Base-by-base conservation (phyloP, 2,888 invertebrate species). In the Microdon myrmicae region DNA sequence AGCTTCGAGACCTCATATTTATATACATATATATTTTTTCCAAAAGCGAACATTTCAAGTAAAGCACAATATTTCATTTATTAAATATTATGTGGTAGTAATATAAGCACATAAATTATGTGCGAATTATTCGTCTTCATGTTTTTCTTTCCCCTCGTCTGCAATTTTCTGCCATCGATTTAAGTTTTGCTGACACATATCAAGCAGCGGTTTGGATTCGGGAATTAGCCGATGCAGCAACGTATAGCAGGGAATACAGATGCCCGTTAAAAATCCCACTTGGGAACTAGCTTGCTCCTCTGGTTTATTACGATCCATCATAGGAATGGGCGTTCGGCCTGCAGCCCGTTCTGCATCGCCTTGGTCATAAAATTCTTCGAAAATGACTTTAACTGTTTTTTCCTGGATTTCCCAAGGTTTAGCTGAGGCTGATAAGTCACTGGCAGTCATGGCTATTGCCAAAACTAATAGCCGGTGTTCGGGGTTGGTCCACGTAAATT, bases 341-440 rank as follows among this genome's bases (percentile, higher is more conserved):
- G 85, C 84, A 5, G 80, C 81, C 45, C 84, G 82, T 73, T 90
- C 90, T 17, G 87, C 87, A 74, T 90, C 90, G 1, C 90, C 86
- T 72, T 90, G 90, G 61, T 88, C 87, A 72, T 90, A 91, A 74
- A 91, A 91, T 75, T 91, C 90, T 71, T 90, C 88, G 73, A 90
- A 90, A 45, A 93, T 92, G 4, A 91, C 88, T 72, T 85, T 85
- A 1, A 92, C 92, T 0, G 92, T 90, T 73, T 90, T 85, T 12
- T 87, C 85, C 78, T 93, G 92, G 2, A 90, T 83, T 14, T 87
- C 84, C 92, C 92, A 93, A 1, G 92, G 91, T 74, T 93, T 93
- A 1, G 91, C 88, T 68, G 90, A 89, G 1, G 92, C 91, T 45
- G 91, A 90, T 10, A 93, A 80, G 75, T 93, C 93, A 67, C 90